Percentiles rank a stretch among this genome's conserved stretches.
Conservation (phyloP, 2,797 vertebrate genomes). For the Rousettus madagascariensis region DNA sequence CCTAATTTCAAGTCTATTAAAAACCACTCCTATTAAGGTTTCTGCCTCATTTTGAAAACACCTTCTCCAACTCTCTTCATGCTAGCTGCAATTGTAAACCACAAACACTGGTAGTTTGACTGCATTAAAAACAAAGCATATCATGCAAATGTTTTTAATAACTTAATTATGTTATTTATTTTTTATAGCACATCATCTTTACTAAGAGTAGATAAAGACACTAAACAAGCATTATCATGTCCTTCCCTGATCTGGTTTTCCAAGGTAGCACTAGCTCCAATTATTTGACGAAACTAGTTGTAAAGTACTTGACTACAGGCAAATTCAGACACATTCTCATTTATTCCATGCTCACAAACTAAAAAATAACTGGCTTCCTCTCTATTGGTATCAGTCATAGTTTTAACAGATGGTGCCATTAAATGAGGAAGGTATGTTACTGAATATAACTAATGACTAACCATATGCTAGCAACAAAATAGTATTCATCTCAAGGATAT, state of each 20-base stretch:
- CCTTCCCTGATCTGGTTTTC: neutral
- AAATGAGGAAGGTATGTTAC: conserved; percentile 59
- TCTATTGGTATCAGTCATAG: conserved; percentile 21
- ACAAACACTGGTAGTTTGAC: neutral
- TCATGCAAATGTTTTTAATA: conserved; percentile 51
- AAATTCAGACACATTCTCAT: conserved; percentile 34
- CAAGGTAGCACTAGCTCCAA: neutral
- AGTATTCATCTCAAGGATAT: neutral
- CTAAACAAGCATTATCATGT: neutral
- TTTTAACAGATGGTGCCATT: conserved; percentile 58
- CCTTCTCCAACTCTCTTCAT: neutral
- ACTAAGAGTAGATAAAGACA: neutral
- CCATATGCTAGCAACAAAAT: conserved; percentile 42
- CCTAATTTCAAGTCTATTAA: neutral
- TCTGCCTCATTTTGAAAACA: neutral
- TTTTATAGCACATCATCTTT: conserved; percentile 23
- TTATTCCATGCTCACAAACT: conserved; percentile 37
- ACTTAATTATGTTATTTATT: conserved; percentile 7
- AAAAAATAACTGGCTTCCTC: conserved; percentile 62
- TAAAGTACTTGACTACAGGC: neutral
- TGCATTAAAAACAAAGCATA: conserved; percentile 18
- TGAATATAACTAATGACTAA: conserved; percentile 55
- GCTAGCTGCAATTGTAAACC: neutral
- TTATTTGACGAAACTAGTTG: conserved; percentile 3
- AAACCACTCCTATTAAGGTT: conserved; percentile 5